These are phyloP conservation scores for Drosophila hydei DNA, from an alignment of 1,140 invertebrate genomes.

Conservation along the genomic window DNA sequence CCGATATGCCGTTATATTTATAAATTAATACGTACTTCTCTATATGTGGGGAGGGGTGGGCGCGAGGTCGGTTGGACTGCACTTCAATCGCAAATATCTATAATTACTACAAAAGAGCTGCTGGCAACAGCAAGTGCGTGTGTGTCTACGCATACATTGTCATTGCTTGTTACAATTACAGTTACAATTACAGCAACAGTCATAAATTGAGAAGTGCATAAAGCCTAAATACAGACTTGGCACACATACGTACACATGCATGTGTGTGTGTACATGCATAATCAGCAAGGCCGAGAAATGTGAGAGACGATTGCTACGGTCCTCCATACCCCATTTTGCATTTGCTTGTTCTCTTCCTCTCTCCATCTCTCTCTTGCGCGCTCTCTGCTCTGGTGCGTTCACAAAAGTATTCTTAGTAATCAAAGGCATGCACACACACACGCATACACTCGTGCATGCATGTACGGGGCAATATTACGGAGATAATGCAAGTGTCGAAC, in stretches of 20 bases:
- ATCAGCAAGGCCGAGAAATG: slow-evolving; percentile 72
- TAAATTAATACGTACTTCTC: slow-evolving; percentile 29
- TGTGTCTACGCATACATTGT: slow-evolving; percentile 55
- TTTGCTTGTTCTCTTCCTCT: slow-evolving; percentile 10
- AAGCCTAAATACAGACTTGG: slow-evolving; percentile 12
- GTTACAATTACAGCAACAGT: slow-evolving; percentile 20
- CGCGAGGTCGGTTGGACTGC: slow-evolving; percentile 8
- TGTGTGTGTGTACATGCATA: slow-evolving; percentile 25
- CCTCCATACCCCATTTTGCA: slow-evolving; percentile 6
- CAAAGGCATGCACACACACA: slow-evolving; percentile 3
- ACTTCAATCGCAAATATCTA: slow-evolving; percentile 51
- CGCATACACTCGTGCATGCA: background rate
- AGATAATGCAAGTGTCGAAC: slow-evolving; percentile 64
- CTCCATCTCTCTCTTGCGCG: slow-evolving; percentile 8
- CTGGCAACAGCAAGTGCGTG: slow-evolving; percentile 21
- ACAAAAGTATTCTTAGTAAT: slow-evolving; percentile 25
- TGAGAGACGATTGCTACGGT: slow-evolving; percentile 28
- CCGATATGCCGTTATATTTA: slow-evolving; percentile 39
- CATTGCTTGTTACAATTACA: slow-evolving; percentile 19
- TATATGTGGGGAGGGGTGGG: slow-evolving; percentile 8
- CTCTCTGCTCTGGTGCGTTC: background rate
- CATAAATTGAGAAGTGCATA: slow-evolving; percentile 13
- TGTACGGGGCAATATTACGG: slow-evolving; percentile 28
- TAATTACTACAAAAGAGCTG: slow-evolving; percentile 76
- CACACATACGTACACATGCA: slow-evolving; percentile 14